Percentiles rank a stretch among this genome's conserved stretches.
phyloP scores from a whole-genome alignment of 2,113 vertebrate genomes.

The Macaca nemestrina region DNA sequence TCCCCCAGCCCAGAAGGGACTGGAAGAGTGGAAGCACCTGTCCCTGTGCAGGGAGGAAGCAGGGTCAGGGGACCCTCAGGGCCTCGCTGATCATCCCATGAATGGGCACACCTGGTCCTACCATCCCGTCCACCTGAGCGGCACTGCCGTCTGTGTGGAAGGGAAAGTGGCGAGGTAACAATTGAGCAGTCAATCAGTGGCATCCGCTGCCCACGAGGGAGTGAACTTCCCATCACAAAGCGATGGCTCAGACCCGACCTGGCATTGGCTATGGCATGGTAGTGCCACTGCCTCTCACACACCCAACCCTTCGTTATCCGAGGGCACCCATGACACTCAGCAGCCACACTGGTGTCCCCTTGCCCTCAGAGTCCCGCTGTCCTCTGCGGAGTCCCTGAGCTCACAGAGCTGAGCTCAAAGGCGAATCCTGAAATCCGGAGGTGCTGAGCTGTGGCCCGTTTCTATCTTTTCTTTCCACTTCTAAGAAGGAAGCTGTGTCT shows the following conservation, averaged over 20 bases:
- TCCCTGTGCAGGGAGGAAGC: background rate
- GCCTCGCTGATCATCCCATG: background rate
- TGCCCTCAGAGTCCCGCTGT: rapidly evolving
- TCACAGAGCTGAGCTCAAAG: background rate
- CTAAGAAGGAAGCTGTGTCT: background rate
- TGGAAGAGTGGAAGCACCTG: too few species aligned
- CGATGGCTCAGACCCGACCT: too few species aligned
- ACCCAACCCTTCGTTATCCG: background rate
- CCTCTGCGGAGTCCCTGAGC: background rate
- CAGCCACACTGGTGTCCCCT: rapidly evolving
- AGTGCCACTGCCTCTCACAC: background rate
- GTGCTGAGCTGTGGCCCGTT: background rate
- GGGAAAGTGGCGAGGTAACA: too few species aligned
- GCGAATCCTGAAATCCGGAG: rapidly evolving
- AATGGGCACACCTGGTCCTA: background rate
- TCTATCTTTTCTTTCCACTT: background rate
- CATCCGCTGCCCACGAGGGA: background rate
- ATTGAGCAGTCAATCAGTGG: too few species aligned
- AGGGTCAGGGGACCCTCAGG: background rate
- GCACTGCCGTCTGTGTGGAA: background rate
- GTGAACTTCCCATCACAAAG: background rate
- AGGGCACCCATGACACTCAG: background rate
- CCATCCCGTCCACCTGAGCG: rapidly evolving
- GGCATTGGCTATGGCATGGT: rapidly evolving
- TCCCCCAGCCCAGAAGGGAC: too few species aligned